Evolutionary conservation across 2,113 vertebrate genomes (phyloP).

Genomic region (Suncus etruscus): DNA sequence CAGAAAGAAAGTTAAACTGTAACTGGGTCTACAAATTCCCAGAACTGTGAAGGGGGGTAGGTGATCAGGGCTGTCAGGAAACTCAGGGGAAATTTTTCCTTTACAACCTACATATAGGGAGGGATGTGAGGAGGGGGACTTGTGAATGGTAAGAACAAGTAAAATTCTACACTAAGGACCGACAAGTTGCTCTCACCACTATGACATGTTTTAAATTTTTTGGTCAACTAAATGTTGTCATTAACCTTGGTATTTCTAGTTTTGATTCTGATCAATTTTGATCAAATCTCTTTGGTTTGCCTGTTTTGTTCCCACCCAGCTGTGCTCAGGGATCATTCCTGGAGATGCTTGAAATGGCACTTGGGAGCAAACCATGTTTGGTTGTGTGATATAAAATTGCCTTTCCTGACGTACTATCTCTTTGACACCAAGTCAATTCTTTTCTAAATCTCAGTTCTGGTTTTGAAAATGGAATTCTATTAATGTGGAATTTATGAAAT

Average conservation of each 20-base stretch:
- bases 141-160: background rate
- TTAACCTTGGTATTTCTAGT: slow-evolving; percentile 42
- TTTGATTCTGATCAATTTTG: slow-evolving; percentile 48
- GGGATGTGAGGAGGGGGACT: background rate
- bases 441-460: slow-evolving; percentile 25
- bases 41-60: too few relatives aligned
- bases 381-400: too few relatives aligned
- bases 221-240: slow-evolving; percentile 16
- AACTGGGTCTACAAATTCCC: too few relatives aligned
- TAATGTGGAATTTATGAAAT: background rate
- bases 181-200: background rate
- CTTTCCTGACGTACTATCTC: too few relatives aligned
- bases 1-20: too few relatives aligned
- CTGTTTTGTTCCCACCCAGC: too few relatives aligned
- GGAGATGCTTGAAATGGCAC: too few relatives aligned
- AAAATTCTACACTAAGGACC: background rate
- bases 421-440: background rate
- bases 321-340: too few relatives aligned
- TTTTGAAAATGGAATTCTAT: slow-evolving; percentile 43
- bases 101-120: too few relatives aligned
- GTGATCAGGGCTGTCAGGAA: too few relatives aligned
- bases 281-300: background rate
- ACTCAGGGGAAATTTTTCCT: too few relatives aligned
- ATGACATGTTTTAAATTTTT: slow-evolving; percentile 46
- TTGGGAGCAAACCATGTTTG: too few relatives aligned